These are phyloP conservation scores for Nomada ruficornis DNA, from an alignment of 2,888 invertebrate genomes.

Conservation along the genomic window DNA sequence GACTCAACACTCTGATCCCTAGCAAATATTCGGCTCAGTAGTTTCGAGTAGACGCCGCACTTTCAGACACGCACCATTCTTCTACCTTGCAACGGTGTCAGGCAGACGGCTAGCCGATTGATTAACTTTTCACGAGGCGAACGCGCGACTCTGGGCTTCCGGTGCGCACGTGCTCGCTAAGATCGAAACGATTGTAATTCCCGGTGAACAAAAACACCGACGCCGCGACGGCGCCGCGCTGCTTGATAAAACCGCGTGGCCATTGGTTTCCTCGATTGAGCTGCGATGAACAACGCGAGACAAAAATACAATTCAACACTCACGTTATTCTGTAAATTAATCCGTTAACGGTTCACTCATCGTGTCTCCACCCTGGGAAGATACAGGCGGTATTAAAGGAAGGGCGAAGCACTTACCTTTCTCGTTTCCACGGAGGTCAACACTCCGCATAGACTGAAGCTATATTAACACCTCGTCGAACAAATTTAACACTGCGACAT, in stretches of 20 bases:
- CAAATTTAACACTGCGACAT: neutral
- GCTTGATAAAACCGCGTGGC: no score
- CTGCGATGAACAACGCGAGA: no score
- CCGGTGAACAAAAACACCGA: no score
- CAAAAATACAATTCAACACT: no score
- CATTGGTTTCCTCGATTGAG: no score
- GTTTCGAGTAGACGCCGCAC: slow-evolving; percentile 23
- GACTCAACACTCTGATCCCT: neutral
- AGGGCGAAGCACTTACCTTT: neutral
- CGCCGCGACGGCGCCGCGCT: no score
- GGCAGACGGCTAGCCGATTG: neutral
- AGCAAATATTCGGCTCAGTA: slow-evolving; percentile 3
- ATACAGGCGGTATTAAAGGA: neutral
- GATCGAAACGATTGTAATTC: neutral
- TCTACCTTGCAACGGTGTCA: neutral
- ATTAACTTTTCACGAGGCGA: slow-evolving; percentile 36
- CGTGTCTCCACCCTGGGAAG: no score
- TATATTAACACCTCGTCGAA: neutral
- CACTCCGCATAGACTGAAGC: neutral
- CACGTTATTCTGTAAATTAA: no score
- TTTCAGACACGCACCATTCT: slow-evolving; percentile 23
- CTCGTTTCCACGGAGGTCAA: neutral
- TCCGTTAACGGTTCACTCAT: no score
- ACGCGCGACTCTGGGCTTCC: slow-evolving; percentile 36
- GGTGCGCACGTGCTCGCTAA: slow-evolving; percentile 42